Base-by-base conservation (phyloP, 1,140 invertebrate genomes). In the Dufourea novaeangliae region DNA sequence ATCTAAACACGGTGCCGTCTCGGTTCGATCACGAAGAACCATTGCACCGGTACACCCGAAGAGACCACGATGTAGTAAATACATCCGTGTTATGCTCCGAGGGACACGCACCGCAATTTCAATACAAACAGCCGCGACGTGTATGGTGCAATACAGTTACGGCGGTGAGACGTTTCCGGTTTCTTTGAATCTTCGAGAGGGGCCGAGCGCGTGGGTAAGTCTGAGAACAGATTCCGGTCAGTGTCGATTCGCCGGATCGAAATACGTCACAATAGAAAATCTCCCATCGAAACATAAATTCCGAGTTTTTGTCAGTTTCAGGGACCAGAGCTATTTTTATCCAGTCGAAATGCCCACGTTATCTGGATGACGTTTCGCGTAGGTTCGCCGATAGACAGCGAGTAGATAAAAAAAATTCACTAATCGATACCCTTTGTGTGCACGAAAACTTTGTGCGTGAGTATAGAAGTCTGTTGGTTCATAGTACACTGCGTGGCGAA, bases 111-210 rank as follows among this genome's bases (percentile, higher is more conserved):
- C 25, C 74, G 67, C 79, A 64, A 82, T 83, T 83, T 82, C 75
- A 82, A 83, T 83, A 79, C 74, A 72, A 78, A 69, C 81, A 83
- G 29, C 68, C 25, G 39, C 25, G 39, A 41, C 68, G 11, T 56
- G 52, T 59, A 73, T 41, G 34, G 50, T 57, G 69, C 80, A 79
- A 83, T 82, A 83, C 82, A 83, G 82, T 82, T 83, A 83, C 69
- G 75, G 52, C 66, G 74, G 69, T 74, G 62, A 78, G 74, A 76
- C 77, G 75, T 83, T 83, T 83, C 82, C 82, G 80, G 82, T 83
- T 82, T 78, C 67, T 78, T 82, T 63, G 69, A 61, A 78, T 67
- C 56, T 25, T 50, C 32, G 56, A 57, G 62, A 44, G 67, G 44
- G 46, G 32, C 20, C 64, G 34, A 39, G 67, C 41, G 62, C 34